phyloP scores from a whole-genome alignment of 2,113 vertebrate genomes.

The Grammomys surdaster region DNA sequence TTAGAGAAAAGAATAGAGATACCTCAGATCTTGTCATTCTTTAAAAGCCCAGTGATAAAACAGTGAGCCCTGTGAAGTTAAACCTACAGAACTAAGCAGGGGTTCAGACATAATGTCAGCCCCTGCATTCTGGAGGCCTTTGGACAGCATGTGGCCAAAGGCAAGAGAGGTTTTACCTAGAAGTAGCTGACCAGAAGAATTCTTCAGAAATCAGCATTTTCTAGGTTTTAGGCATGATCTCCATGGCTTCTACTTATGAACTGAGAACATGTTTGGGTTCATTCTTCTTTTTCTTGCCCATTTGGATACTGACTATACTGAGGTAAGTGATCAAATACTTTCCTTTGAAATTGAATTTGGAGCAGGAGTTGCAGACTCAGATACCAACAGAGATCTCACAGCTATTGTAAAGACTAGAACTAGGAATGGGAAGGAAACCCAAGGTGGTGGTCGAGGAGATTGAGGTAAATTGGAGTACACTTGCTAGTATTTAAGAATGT shows the following conservation, averaged over 20 bases:
- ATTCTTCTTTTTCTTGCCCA: background rate
- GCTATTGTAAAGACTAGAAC: background rate
- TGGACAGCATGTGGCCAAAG: background rate
- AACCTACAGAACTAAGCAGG: constrained; percentile 14
- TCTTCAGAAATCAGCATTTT: background rate
- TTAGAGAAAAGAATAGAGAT: constrained; percentile 46
- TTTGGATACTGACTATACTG: background rate
- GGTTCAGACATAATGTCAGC: background rate
- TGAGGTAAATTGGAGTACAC: background rate
- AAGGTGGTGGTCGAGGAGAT: background rate
- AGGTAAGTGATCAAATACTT: constrained; percentile 14
- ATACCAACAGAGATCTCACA: background rate
- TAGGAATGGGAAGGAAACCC: background rate
- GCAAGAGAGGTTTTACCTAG: background rate
- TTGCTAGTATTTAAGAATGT: background rate
- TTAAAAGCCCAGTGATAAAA: background rate
- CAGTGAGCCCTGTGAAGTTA: background rate
- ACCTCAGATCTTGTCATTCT: constrained; percentile 6
- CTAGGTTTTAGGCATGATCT: background rate
- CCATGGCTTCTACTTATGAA: background rate
- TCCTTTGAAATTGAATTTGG: constrained; percentile 27
- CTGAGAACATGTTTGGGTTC: background rate
- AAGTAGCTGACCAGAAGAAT: background rate
- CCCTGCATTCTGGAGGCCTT: background rate
- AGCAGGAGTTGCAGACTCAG: background rate